These are phyloP conservation scores for Chloebia gouldiae DNA, from an alignment of 2,113 vertebrate genomes.

Conservation along the genomic window DNA sequence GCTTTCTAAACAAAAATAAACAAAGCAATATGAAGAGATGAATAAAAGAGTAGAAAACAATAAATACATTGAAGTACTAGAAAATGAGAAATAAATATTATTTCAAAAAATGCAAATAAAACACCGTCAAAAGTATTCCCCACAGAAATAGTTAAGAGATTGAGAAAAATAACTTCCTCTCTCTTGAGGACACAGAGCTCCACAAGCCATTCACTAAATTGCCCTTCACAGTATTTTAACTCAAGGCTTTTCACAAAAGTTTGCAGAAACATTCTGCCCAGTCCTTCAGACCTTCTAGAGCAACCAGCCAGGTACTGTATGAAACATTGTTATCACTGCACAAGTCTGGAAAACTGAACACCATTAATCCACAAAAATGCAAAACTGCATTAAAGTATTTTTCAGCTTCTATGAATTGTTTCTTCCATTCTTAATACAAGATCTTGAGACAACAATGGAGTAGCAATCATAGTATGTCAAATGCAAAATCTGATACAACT, in stretches of 20 bases:
- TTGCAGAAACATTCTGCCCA: not conserved
- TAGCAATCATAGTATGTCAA: not conserved
- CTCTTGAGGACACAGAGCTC: not conserved
- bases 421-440: not conserved
- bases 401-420: not conserved
- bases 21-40: not conserved
- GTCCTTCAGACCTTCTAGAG: not conserved
- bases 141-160: not conserved
- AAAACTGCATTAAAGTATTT: not conserved
- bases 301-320: not conserved
- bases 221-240: not conserved
- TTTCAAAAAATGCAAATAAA: not conserved
- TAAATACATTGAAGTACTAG: not conserved
- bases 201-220: not conserved
- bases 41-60: not conserved
- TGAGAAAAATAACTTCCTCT: not conserved
- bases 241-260: not conserved
- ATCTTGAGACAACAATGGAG: not conserved
- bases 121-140: not conserved
- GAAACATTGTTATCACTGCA: not conserved
- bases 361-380: not conserved
- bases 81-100: not conserved
- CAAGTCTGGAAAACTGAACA: not conserved
- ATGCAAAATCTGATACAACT: not conserved
- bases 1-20: constrained; percentile 75